Base-by-base conservation (phyloP, 2,113 vertebrate species). In the Amphiprion ocellaris region DNA sequence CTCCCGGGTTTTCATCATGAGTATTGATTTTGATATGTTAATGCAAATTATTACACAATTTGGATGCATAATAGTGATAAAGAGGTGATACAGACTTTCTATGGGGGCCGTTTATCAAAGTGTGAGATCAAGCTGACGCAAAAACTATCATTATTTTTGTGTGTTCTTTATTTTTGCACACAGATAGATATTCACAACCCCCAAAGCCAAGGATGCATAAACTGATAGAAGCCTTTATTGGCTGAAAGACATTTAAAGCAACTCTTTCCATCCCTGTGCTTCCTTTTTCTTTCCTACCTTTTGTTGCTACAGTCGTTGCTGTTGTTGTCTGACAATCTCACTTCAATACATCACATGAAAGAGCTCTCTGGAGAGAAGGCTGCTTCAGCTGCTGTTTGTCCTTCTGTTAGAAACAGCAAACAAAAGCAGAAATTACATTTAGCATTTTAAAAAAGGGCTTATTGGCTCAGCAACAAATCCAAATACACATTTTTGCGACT, bases 21-120 rank as follows among this genome's bases (percentile, higher is more conserved):
- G 19, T 66, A 88, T 85, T 54, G 73, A 88, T 86, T 77, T 63
- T 33, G 49, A 79, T 10, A 21, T 30, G 44, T 83, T 39, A 55
- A 77, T 23, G 24, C 61, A 65, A 83, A 84, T 39, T 24, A 44
- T 70, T 10, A 77, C 64, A 71, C 59, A 52, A 37, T 16, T 54
- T 56, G 62, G 33, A 50, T 37, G 33, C 39, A 12, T 41, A 17
- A 11, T 26, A 30, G 47, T 46, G 24, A 33, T 54, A 28, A 50
- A 12, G 17, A 24, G 50, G 49, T 23, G 16, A 71, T 81, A 17
- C 10, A 23, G 26, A 28, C 8, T 19, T 39, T 30, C n/a, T 33
- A 39, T 14, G 16, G 8, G 23, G 16, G 7, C 23, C 14, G 15
- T 66, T 66, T 58, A 60, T 71, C 41, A 71, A 30, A 1, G 1